Base-by-base conservation (phyloP, 2,797 vertebrate species). In the Martes flavigula region DNA sequence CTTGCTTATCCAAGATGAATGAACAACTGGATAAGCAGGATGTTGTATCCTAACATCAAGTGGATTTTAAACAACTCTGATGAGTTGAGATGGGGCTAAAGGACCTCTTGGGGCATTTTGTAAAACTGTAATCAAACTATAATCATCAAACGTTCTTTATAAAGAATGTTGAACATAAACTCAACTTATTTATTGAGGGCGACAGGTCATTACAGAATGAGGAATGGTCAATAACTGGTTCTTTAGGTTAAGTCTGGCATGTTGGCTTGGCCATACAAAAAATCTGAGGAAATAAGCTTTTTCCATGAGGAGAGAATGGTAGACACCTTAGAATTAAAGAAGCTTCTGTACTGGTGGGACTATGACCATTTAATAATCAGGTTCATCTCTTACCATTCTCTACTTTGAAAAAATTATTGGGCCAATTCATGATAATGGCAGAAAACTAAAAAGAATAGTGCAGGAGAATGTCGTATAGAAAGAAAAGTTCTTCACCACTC, bases 1-100 rank as follows among this genome's bases (percentile, higher is more conserved):
- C 32, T 86, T 30, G 66, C 18, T 87, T 78, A 20, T 90, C 60
- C 70, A 89, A 13, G 7, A 68, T 72, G 27, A 92, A 21, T 90
- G 54, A 81, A 32, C 68, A 94, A 87, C 54, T 89, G 73, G 62
- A 77, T 96, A 84, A 89, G 91, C 43, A 95, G 73, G 54, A 58
- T 96, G 90, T 64, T 93, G 48, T 21, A 60, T 87, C 38, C 87
- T 91, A 81, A 87, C 14, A 73, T 20, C 32, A 30, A 68, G 32
- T 87, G 54, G 81, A 81, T 85, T 95, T 91, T 90, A 94, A 94
- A 87, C 25, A 70, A 21, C 40, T 68, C 20, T 60, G 90, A 46
- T 82, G 46, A 93, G 75, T 78, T 93, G 68, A 70, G 12, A 56
- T 72, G 5, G 46, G 51, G 17, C 66, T 90, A 51, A 93, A 92